These are phyloP conservation scores for Lampris megalopsis DNA, from an alignment of 2,113 vertebrate species.

Conservation along the genomic window DNA sequence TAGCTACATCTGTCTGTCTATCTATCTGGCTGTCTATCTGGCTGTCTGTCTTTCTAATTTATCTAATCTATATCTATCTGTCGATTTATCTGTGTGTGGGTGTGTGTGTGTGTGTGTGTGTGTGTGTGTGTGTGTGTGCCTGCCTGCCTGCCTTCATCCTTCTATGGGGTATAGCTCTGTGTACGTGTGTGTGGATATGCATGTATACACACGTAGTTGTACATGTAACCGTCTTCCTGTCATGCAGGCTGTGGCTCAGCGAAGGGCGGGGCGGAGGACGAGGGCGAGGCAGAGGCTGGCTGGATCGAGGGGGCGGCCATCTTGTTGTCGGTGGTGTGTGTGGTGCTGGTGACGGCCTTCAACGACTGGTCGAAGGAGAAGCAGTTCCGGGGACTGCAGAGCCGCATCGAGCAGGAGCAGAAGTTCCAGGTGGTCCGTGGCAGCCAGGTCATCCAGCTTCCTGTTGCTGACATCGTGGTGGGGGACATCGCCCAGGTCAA, in stretches of 20 bases:
- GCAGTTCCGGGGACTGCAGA: conserved; percentile 97
- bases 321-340: conserved; percentile 95
- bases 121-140: too few relatives aligned
- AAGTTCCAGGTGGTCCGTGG: conserved; percentile 96
- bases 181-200: too few relatives aligned
- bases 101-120: too few relatives aligned
- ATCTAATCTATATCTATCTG: too few relatives aligned
- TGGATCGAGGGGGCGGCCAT: conserved; percentile 99
- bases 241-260: conserved; percentile 87
- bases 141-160: too few relatives aligned
- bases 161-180: too few relatives aligned
- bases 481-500: conserved; percentile 98
- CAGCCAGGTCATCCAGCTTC: conserved; percentile 94
- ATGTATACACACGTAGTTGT: too few relatives aligned
- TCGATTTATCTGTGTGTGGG: too few relatives aligned
- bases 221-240: not conserved
- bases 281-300: conserved; percentile 94
- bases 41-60: too few relatives aligned
- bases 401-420: conserved; percentile 99
- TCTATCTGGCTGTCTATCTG: too few relatives aligned
- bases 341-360: conserved; percentile 97
- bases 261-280: conserved; percentile 88
- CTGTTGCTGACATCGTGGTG: conserved; percentile 94
- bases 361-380: conserved; percentile 99
- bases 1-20: too few relatives aligned